Evolutionary conservation across 2,888 invertebrate genomes (phyloP), one percentile per base, ranked within the genome.

Genomic region (Hofmannophila pseudospretella): DNA sequence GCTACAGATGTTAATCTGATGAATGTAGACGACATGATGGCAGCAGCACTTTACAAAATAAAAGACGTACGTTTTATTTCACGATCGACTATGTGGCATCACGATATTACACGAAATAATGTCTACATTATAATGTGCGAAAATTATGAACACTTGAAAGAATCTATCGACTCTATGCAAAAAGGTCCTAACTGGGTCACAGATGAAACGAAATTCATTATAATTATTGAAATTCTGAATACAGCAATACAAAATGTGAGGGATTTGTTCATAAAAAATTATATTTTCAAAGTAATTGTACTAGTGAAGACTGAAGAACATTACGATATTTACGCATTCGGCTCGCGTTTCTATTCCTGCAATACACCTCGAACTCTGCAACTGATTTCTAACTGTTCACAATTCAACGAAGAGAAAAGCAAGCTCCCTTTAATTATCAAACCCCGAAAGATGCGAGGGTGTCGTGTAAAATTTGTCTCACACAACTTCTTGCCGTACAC

Each of bases 181-280:
- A 34, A 42, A 3, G 62, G 64, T 28, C 22, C 8, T 8, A 56
- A 51, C 26, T 72, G 67, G 61, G 63, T 59, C 38, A 61, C 65
- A 10, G 32, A 25, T 23, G 58, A 16, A 16, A 16, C 55, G n/a
- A 54, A 44, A 27, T 67, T 68, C 29, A 49, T 72, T 20, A 55
- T 71, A 12, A 35, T 57, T 1, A 16, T 67, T 3, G 34, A 60
- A 20, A 30, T 46, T 26, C 10, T 58, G 12, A 29, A 42, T 7
- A 7, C 44, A 31, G 28, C 44, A 12, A 30, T 59, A 36, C 3
- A 34, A 4, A 27, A 47, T 1, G 16, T 70, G 9, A 45, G 47
- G 2, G 23, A 43, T 7, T 34, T 56, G 19, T 47, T 71, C 10
- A 36, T 42, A 13, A 40, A 39, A 5, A 48, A 62, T 29, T 54